These are phyloP conservation scores for Tachuris rubrigastra DNA, from an alignment of 2,113 vertebrate species.

Conservation along the genomic window DNA sequence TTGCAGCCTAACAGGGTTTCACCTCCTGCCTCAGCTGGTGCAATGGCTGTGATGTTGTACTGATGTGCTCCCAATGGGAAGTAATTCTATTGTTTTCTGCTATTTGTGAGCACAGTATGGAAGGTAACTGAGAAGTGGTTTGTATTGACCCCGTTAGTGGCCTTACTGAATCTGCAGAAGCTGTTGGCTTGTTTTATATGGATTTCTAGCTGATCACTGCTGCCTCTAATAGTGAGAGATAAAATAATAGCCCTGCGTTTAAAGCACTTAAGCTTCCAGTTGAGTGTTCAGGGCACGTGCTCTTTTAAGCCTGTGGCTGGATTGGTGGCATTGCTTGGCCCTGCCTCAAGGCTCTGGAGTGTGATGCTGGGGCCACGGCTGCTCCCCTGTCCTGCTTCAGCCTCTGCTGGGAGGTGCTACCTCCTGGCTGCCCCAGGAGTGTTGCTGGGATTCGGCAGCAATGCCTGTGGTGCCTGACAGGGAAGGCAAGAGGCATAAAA, in stretches of 20 bases:
- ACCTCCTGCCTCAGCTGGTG: neutral
- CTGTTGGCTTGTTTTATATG: neutral
- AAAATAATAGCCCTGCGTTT: neutral
- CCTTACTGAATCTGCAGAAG: neutral
- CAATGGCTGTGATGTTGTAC: neutral
- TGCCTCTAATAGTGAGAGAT: neutral
- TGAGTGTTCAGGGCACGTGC: neutral
- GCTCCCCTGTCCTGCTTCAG: neutral
- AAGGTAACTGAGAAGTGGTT: neutral
- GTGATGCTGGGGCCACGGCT: neutral
- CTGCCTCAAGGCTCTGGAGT: neutral
- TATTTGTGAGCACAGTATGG: neutral
- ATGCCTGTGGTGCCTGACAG: neutral
- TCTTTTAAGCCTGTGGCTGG: neutral
- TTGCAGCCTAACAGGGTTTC: neutral
- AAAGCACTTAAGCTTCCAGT: conserved; percentile 9
- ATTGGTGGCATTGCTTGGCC: neutral
- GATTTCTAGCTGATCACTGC: neutral
- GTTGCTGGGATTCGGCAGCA: neutral
- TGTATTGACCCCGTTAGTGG: neutral
- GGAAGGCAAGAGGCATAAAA: neutral
- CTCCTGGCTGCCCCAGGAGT: neutral
- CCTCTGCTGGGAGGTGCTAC: neutral
- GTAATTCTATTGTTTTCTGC: neutral
- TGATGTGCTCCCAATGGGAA: neutral